Percentiles rank a stretch among this genome's conserved stretches.
Conservation (phyloP, 64 coral and sea anemone genomes). For the Porites lutea region DNA sequence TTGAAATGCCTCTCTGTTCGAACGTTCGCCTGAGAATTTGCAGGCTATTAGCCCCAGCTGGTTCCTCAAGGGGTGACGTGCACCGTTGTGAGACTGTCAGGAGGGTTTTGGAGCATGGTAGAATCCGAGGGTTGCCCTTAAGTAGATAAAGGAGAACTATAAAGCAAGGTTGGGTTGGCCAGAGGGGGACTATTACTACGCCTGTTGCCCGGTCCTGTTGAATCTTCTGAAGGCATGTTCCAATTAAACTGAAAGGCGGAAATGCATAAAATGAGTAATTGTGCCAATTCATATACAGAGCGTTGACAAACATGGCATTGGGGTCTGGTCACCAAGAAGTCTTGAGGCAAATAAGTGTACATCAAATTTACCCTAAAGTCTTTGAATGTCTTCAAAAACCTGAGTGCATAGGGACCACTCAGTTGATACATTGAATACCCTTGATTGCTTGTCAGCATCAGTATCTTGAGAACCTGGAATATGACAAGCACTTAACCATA, state of each 20-base stretch:
- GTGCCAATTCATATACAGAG: constrained; percentile 12
- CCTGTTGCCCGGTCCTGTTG: neutral
- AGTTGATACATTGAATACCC: neutral
- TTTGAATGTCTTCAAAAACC: neutral
- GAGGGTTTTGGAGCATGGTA: constrained; percentile 21
- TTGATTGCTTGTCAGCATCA: constrained; percentile 18
- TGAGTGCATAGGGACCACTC: constrained; percentile 20
- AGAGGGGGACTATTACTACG: constrained; percentile 25
- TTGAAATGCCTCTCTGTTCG: constrained; percentile 36
- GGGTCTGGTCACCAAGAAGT: constrained; percentile 57
- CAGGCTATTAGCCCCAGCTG: constrained; percentile 11
- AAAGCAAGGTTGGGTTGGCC: constrained; percentile 22
- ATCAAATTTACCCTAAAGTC: neutral
- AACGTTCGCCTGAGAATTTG: constrained; percentile 42
- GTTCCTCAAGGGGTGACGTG: neutral
- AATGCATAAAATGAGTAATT: constrained; percentile 30
- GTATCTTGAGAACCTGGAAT: neutral
- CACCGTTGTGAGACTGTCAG: constrained; percentile 1
- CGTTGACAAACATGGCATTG: constrained; percentile 13
- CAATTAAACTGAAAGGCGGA: constrained; percentile 29
- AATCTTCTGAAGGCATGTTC: neutral
- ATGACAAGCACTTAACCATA: constrained; percentile 19
- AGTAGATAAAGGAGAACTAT: constrained; percentile 25
- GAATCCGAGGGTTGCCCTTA: constrained; percentile 13
- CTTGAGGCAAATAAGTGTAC: constrained; percentile 46